Base-by-base conservation (phyloP, 1,140 invertebrate genomes). In the Formica selysi region DNA sequence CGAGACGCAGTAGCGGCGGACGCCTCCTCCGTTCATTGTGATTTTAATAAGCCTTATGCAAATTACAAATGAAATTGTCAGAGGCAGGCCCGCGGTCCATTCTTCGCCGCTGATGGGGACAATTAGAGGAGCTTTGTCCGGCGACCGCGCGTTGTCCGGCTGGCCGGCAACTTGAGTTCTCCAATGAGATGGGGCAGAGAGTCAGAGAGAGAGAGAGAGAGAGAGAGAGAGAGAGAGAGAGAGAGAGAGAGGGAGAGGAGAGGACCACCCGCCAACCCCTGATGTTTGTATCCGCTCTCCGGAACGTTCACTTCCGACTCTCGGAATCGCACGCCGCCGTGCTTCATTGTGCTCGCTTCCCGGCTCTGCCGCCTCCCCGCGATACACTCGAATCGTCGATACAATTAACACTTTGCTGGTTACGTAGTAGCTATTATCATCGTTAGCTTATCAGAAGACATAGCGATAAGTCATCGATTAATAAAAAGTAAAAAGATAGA, bases 1-100 rank as follows among this genome's bases (percentile, higher is more conserved):
- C 65, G 19, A 13, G 54, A 29, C 38, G 71, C 32, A n/a, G 26
- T 29, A 8, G 44, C 44, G 22, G 29, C 85, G 29, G 79, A 51
- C 48, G 87, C 65, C 70, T 89, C 70, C 74, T 62, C 64, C 70
- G 81, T 84, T 88, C 87, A 93, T 92, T 90, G 91, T 91, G 78
- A 91, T 92, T 92, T 92, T 91, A 92, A 92, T 91, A 88, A 92
- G 89, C 87, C 88, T 92, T 92, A 93, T 93, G 92, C 88, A 92
- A 93, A 93, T 92, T 92, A 92, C 91, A 92, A 93, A 93, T 93
- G 92, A 92, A 93, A 93, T 93, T 93, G 92, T 93, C 92, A 93
- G 92, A 86, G 87, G 91, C 92, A 93, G 91, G 87, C 87, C 89
- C 86, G 87, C 84, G 86, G 89, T 89, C 91, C 90, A 93, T 91